These are phyloP conservation scores for Allophyes oxyacanthae DNA, from an alignment of 2,888 invertebrate genomes.

Conservation along the genomic window DNA sequence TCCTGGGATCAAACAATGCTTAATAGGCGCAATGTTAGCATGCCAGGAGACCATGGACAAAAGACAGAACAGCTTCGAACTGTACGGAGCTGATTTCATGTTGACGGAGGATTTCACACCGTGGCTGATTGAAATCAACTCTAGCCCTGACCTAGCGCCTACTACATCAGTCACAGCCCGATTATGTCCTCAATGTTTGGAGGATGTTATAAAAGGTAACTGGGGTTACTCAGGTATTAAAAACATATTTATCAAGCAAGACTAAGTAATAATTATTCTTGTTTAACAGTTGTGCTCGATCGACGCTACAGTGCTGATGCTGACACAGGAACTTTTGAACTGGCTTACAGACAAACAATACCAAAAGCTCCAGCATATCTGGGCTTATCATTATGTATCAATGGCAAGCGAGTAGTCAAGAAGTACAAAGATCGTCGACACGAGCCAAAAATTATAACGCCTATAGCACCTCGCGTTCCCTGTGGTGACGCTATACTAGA, in stretches of 20 bases:
- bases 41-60: constrained; percentile 96
- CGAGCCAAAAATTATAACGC: constrained; percentile 75
- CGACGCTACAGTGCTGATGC: constrained; percentile 92
- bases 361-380: constrained; percentile 95
- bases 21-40: constrained; percentile 94
- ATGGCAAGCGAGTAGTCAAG: constrained; percentile 90
- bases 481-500: constrained; percentile 69
- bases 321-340: constrained; percentile 94
- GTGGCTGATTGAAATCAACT: constrained; percentile 98
- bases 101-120: constrained; percentile 95
- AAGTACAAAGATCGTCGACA: constrained; percentile 80
- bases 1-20: constrained; percentile 95
- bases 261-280: constrained; percentile 2
- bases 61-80: constrained; percentile 95
- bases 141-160: constrained; percentile 97
- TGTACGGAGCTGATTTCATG: constrained; percentile 99
- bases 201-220: constrained; percentile 96
- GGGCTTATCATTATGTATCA: constrained; percentile 92
- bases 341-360: constrained; percentile 93
- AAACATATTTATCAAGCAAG: too few species aligned
- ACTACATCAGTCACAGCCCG: constrained; percentile 96
- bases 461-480: constrained; percentile 68
- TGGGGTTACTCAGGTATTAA: background rate
- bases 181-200: constrained; percentile 95
- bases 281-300: constrained; percentile 92